A percentile compares a stretch with the other conserved stretches of the same genome.
Conservation (phyloP, 2,888 invertebrate species). For the Meghimatium bilineatum region DNA sequence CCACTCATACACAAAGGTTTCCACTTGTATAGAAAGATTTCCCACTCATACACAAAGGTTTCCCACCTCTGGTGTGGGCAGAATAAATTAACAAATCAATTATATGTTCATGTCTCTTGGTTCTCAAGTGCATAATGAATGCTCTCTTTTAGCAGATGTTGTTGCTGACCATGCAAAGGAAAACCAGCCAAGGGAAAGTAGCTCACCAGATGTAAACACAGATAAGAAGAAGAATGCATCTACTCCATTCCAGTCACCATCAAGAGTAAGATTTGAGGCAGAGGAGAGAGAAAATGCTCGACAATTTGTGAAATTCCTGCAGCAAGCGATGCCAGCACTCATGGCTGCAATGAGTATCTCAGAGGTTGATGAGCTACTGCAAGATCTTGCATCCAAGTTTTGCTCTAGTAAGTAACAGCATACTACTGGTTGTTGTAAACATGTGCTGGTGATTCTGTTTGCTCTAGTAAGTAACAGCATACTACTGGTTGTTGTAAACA, state of each 20-base stretch:
- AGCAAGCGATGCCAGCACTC: constrained; percentile 86
- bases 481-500: too few relatives aligned
- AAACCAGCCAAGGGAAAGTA: neutral
- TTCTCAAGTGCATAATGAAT: neutral
- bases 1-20: too few relatives aligned
- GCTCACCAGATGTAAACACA: neutral
- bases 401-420: constrained; percentile 91
- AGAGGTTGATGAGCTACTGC: constrained; percentile 92
- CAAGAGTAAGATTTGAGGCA: constrained; percentile 58
- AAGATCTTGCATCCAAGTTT: constrained; percentile 93
- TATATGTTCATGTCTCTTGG: too few relatives aligned
- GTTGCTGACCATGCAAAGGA: neutral
- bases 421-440: too few relatives aligned
- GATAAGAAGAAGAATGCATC: neutral
- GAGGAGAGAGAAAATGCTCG: constrained; percentile 89
- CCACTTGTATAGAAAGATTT: too few relatives aligned
- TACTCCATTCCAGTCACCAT: constrained; percentile 7
- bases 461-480: constrained; percentile 89
- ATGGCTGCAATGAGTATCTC: constrained; percentile 87
- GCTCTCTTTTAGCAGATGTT: neutral
- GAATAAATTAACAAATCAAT: too few relatives aligned
- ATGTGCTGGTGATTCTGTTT: too few relatives aligned
- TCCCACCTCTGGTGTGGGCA: too few relatives aligned
- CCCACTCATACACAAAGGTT: too few relatives aligned
- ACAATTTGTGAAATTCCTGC: constrained; percentile 87